Evolutionary conservation across 2,797 vertebrate genomes (phyloP).

Genomic region (Sphenopsis melanotis): DNA sequence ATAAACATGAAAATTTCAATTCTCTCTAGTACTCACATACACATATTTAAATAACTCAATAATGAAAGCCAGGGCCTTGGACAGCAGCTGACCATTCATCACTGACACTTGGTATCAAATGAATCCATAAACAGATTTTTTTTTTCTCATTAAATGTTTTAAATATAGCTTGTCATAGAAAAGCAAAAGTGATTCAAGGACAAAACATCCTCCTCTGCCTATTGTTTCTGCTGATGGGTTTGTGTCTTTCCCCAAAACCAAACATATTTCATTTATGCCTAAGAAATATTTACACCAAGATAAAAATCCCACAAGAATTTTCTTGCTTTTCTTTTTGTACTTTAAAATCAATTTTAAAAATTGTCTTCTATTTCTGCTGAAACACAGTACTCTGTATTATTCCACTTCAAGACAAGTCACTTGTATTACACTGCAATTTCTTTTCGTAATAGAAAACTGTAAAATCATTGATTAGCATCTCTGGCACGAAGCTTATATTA

Average conservation of each 20-base stretch:
- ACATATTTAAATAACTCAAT: background rate
- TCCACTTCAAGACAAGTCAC: background rate
- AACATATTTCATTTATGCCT: constrained; percentile 21
- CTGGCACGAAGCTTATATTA: background rate
- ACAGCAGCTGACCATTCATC: constrained; percentile 34
- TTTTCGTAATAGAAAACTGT: background rate
- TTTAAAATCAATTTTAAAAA: background rate
- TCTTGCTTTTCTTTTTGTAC: background rate
- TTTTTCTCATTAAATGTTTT: constrained; percentile 24
- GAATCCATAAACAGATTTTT: constrained; percentile 12
- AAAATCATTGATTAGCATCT: background rate
- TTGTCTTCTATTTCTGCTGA: background rate
- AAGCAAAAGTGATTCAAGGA: constrained; percentile 38
- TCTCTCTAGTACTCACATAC: background rate
- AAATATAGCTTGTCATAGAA: constrained; percentile 51
- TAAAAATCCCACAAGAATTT: constrained; percentile 28
- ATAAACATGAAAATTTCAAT: background rate
- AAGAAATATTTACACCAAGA: constrained; percentile 38
- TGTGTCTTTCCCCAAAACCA: background rate
- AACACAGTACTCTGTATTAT: background rate
- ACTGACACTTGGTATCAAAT: constrained; percentile 27
- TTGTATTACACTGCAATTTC: background rate
- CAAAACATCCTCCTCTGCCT: constrained; percentile 43
- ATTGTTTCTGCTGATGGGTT: constrained; percentile 35
- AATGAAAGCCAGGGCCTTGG: constrained; percentile 47